Conservation (phyloP, 2,797 vertebrate genomes). For the Acanthiza pusilla region DNA sequence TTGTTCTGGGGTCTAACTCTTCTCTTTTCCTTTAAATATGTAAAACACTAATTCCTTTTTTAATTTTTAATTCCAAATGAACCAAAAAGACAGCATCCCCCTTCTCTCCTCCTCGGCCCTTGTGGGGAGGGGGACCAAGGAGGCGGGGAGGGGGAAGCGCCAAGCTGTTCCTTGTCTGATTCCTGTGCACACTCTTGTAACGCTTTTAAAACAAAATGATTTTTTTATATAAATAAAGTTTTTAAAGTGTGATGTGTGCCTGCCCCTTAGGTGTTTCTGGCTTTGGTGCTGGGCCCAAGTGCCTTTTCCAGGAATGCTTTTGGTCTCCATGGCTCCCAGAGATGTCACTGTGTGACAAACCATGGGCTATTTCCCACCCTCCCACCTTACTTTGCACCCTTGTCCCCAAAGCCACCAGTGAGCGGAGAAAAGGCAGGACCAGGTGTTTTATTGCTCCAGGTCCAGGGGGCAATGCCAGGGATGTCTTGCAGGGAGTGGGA, state of each 20-base stretch:
- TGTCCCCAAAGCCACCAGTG: background rate
- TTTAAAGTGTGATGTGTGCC: constrained; percentile 73
- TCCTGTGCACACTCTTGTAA: constrained; percentile 74
- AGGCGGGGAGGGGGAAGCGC: background rate
- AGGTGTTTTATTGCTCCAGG: background rate
- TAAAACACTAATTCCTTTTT: constrained; percentile 76
- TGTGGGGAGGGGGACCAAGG: background rate
- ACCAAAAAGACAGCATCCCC: constrained; percentile 61
- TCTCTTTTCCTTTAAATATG: constrained; percentile 59
- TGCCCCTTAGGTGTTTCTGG: background rate
- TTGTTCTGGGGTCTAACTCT: constrained; percentile 60
- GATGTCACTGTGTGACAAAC: background rate
- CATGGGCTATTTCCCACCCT: background rate
- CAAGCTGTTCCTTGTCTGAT: constrained; percentile 58
- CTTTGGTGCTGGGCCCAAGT: background rate
- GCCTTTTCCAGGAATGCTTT: too few relatives aligned
- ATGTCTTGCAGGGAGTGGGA: background rate
- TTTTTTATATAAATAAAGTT: constrained; percentile 85
- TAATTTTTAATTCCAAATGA: constrained; percentile 65
- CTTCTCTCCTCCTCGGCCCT: background rate
- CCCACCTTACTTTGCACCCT: background rate
- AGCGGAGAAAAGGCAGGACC: background rate
- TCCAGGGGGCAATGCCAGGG: too few relatives aligned
- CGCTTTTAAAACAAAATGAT: constrained; percentile 79
- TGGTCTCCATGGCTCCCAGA: background rate